These are phyloP conservation scores for Siniperca obscura DNA, from an alignment of 2,797 vertebrate genomes.

Conservation along the genomic window DNA sequence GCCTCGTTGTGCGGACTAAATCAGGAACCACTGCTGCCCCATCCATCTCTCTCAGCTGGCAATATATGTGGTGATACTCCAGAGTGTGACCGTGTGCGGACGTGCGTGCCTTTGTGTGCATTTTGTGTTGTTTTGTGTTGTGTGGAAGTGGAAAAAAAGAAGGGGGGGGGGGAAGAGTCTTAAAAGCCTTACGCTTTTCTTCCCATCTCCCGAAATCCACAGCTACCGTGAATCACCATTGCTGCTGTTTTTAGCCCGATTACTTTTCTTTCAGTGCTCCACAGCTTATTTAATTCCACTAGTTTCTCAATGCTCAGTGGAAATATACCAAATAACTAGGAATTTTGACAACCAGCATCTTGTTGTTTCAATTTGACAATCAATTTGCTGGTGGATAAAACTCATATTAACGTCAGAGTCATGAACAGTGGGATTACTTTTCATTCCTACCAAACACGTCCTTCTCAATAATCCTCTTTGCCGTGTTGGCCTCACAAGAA, in stretches of 20 bases:
- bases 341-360: conserved; percentile 2
- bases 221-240: conserved; percentile 53
- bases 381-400: conserved; percentile 17
- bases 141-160: conserved; percentile 5
- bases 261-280: conserved; percentile 32
- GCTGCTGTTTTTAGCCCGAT: conserved; percentile 40
- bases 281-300: conserved; percentile 22
- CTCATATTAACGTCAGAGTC: conserved; percentile 13
- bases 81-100: conserved; percentile 34
- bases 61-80: conserved; percentile 36
- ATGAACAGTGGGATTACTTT: neutral
- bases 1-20: conserved; percentile 68
- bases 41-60: conserved; percentile 67
- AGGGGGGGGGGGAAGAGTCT: conserved; percentile 26
- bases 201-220: conserved; percentile 44
- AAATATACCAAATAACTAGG: neutral
- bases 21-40: conserved; percentile 57
- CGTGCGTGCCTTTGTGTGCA: neutral
- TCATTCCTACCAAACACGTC: conserved; percentile 2
- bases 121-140: conserved; percentile 31
- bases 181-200: conserved; percentile 54
- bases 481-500: neutral
- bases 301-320: neutral
- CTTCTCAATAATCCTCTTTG: conserved; percentile 28
- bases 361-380: conserved; percentile 13